phyloP scores from a whole-genome alignment of 2,113 vertebrate species.

The Tragelaphus imberbis region DNA sequence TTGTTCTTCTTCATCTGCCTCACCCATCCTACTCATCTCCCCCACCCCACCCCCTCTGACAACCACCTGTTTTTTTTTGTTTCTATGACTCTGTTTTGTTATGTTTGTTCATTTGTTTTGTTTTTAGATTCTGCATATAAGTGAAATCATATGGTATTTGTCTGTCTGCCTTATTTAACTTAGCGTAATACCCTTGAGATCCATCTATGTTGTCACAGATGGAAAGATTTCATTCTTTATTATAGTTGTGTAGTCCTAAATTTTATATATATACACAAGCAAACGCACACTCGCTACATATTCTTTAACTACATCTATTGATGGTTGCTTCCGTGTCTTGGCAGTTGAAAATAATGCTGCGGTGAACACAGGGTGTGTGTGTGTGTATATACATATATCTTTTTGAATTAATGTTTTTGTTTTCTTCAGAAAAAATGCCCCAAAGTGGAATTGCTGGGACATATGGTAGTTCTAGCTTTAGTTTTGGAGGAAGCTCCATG shows the following conservation, averaged over 20 bases:
- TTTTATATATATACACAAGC: neutral
- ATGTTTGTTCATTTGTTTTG: neutral
- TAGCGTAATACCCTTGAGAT: neutral
- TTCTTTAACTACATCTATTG: neutral
- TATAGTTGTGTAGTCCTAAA: neutral
- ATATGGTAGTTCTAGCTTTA: neutral
- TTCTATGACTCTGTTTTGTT: neutral
- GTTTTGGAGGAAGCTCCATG: neutral
- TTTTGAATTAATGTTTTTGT: neutral
- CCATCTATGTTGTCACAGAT: neutral
- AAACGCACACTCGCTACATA: neutral
- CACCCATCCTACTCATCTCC: neutral
- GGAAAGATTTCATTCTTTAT: neutral
- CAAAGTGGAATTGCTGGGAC: neutral
- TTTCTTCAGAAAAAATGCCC: neutral
- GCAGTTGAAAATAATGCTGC: neutral
- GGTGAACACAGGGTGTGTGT: neutral
- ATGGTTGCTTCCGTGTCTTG: neutral
- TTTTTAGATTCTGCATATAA: neutral
- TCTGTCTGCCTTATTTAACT: neutral
- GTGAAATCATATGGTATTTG: neutral
- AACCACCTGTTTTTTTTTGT: neutral
- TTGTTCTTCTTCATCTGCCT: neutral
- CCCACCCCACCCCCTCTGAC: neutral
- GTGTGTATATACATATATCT: accelerated